Evolutionary conservation across 2,113 vertebrate genomes (phyloP).

Genomic region (Morone saxatilis): DNA sequence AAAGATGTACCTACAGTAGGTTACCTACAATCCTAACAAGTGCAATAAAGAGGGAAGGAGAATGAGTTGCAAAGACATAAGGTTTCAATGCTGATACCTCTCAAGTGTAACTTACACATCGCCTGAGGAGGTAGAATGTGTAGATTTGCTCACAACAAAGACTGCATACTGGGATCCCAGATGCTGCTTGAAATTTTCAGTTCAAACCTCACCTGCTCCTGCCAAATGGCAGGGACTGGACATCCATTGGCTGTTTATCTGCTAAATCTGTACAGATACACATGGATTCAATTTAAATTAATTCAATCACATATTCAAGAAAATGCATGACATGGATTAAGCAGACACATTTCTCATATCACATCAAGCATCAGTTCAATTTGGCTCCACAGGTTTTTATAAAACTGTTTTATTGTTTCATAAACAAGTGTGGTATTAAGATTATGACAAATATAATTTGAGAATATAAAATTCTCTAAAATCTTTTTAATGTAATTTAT

Average conservation of each 20-base stretch:
- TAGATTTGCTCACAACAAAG: background rate
- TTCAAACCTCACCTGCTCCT: background rate
- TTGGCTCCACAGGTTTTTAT: accelerated
- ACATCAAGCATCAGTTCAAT: background rate
- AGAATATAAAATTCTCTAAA: background rate
- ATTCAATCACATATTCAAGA: background rate
- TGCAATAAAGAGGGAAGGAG: no score
- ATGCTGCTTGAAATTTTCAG: background rate
- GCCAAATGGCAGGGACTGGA: background rate
- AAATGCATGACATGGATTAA: slow-evolving; percentile 21
- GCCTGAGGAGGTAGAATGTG: background rate
- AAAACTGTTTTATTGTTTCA: background rate
- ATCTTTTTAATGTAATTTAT: background rate
- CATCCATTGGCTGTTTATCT: background rate
- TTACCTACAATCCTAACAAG: no score
- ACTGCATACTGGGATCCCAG: background rate
- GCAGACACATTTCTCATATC: background rate
- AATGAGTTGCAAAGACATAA: no score
- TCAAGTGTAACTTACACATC: no score
- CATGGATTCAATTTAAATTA: background rate
- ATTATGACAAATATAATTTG: background rate
- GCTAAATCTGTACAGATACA: background rate
- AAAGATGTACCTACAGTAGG: background rate
- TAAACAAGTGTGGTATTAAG: background rate
- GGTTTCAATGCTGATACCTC: no score